Percentiles rank a stretch among this genome's conserved stretches.
phyloP scores from a whole-genome alignment of 2,888 invertebrate genomes.

The Euzetes globulus region DNA sequence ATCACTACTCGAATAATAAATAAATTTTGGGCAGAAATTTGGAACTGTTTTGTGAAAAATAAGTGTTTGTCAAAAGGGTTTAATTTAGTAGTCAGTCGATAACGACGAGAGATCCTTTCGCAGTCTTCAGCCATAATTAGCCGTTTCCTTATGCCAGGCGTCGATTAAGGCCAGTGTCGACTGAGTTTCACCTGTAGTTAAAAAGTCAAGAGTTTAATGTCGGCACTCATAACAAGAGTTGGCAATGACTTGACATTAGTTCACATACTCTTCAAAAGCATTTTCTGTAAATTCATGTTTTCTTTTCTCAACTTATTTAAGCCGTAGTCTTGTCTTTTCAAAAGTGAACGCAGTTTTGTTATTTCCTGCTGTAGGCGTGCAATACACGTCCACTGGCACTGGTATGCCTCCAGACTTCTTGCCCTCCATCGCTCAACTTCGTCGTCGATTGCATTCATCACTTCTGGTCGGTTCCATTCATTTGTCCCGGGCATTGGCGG shows the following conservation, averaged over 20 bases:
- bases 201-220: not conserved
- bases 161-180: conserved; percentile 16
- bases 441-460: conserved; percentile 47
- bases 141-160: conserved; percentile 25
- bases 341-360: conserved; percentile 35
- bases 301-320: conserved; percentile 8
- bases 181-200: conserved; percentile 13
- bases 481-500: conserved; percentile 41
- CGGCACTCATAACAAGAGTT: not conserved
- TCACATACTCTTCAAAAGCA: conserved; percentile 23
- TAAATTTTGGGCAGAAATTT: too few species aligned
- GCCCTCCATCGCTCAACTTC: conserved; percentile 48
- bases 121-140: conserved; percentile 12
- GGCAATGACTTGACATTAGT: not conserved
- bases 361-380: conserved; percentile 48
- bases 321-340: not conserved
- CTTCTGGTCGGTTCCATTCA: conserved; percentile 44
- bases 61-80: not conserved
- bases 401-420: conserved; percentile 47
- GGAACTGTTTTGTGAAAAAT: too few species aligned
- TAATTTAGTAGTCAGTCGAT: not conserved
- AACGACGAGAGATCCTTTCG: too few species aligned
- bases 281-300: conserved; percentile 22
- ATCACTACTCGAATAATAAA: too few species aligned
- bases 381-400: conserved; percentile 47